Evolutionary conservation across 2,113 vertebrate species (phyloP).

Genomic region (Amia ocellicauda): DNA sequence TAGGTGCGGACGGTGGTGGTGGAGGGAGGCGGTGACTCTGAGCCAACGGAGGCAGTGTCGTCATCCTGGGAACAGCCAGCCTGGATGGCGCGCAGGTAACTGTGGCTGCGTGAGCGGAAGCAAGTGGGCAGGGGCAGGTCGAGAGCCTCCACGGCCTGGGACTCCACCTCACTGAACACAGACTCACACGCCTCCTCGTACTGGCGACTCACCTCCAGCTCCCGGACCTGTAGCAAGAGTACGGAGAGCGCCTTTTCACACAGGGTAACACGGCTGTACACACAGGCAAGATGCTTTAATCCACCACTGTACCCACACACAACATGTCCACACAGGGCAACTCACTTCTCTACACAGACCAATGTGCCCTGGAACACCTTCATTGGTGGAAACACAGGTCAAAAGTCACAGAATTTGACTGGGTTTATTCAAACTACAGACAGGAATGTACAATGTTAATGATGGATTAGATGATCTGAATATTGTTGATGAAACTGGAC

Average conservation of each 20-base stretch:
- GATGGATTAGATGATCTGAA: too few relatives aligned
- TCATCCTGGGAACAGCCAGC: conserved; percentile 97
- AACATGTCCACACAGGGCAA: too few relatives aligned
- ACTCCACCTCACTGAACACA: conserved; percentile 85
- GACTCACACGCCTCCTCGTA: conserved; percentile 85
- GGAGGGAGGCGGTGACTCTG: conserved; percentile 83
- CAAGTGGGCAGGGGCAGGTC: conserved; percentile 90
- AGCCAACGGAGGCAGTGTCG: conserved; percentile 85
- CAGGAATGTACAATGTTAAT: too few relatives aligned
- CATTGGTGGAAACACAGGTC: too few relatives aligned
- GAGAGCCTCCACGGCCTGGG: conserved; percentile 76
- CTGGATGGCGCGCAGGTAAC: conserved; percentile 98
- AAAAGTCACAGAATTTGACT: too few relatives aligned
- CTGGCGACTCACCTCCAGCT: conserved; percentile 81
- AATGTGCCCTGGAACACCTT: too few relatives aligned
- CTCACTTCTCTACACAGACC: too few relatives aligned
- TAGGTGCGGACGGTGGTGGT: conserved; percentile 87
- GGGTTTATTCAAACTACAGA: too few relatives aligned
- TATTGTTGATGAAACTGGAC: too few relatives aligned
- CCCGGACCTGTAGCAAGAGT: conserved; percentile 66
- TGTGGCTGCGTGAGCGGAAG: conserved; percentile 97
- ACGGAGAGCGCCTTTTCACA: conserved; percentile 1
- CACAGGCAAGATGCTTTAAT: too few relatives aligned
- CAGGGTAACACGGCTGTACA: conserved; percentile 28
- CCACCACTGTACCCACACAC: too few relatives aligned